Base-by-base conservation (phyloP, 2,888 invertebrate genomes). In the Tachina fera region DNA sequence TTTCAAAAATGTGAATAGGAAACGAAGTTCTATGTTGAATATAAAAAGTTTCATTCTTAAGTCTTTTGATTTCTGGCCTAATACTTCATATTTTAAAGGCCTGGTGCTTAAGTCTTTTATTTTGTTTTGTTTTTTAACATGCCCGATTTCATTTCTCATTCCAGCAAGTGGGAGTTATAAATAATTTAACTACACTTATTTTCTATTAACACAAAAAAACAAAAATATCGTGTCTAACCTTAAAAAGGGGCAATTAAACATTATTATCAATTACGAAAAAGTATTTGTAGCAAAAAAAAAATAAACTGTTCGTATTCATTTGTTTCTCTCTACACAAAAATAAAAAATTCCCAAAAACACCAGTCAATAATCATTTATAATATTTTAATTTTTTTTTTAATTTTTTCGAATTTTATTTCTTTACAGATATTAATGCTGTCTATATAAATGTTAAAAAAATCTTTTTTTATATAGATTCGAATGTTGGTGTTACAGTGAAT, bases 401-500 rank as follows among this genome's bases (percentile, higher is more conserved):
- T 41, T 11, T 49, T 47, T 58, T 43, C 22, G 58, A 47, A n/a
- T 5, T 68, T 65, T 63, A 14, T 68, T 43, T 47, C 22, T 60
- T 31, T 14, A 41, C 51, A n/a, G 31, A 60, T 58, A 68, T 58
- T 47, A 65, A 45, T 47, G 47, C 47, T 61, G 49, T 65, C 47
- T 51, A 11, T 75, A 60, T 53, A 72, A 63, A 76, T 75, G 53
- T 75, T 43, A 31, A 31, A 31, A 31, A 31, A 49, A 22, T 13
- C 13, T 51, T 67, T 60, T 49, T 72, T 31, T 31, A 6, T 6
- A 6, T 6, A 31, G 0, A 31, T 16, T 51, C 14, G 49, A 51
- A 51, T 79, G 51, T 70, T 84, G 67, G 83, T 83, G 72, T 84
- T 87, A 74, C 84, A 87, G 74, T 87, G 83, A 83, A 80, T 85